These are phyloP conservation scores for Blastobasis adustella DNA, from an alignment of 2,888 invertebrate species.

Conservation along the genomic window DNA sequence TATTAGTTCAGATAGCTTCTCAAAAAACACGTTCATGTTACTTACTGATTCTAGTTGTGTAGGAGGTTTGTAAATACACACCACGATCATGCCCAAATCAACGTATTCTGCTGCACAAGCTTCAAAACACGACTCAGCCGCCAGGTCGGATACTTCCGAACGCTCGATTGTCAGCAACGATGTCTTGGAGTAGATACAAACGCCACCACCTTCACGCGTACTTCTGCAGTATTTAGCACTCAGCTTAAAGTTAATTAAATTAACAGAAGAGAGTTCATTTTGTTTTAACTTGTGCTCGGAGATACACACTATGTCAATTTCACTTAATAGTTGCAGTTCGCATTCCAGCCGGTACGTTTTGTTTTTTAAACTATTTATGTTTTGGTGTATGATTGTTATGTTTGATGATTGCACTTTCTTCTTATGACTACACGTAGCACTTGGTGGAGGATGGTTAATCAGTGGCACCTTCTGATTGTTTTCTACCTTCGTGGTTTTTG, in stretches of 20 bases:
- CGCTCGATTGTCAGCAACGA: conserved; percentile 1
- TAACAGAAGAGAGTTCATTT: neutral
- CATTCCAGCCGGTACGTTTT: neutral
- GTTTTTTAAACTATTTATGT: neutral
- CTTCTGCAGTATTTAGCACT: neutral
- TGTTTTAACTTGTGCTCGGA: neutral
- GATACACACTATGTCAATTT: neutral
- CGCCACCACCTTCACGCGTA: conserved; percentile 1
- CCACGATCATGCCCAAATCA: neutral
- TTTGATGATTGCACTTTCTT: neutral
- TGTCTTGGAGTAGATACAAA: conserved; percentile 5
- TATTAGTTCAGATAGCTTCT: neutral
- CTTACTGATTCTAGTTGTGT: neutral
- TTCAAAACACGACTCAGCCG: neutral
- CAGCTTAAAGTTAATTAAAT: neutral
- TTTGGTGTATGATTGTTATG: neutral
- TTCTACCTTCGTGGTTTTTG: neutral
- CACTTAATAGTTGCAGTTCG: neutral
- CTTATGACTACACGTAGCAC: neutral
- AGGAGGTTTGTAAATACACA: conserved; percentile 1
- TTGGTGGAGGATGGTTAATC: neutral
- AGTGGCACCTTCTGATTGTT: too few relatives aligned
- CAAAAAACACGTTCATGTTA: neutral
- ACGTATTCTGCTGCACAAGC: neutral
- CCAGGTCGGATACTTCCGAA: neutral